Evolutionary conservation across 2,888 invertebrate genomes (phyloP), one percentile per base, ranked within the genome.

Genomic region (Drosophila stalkeri): DNA sequence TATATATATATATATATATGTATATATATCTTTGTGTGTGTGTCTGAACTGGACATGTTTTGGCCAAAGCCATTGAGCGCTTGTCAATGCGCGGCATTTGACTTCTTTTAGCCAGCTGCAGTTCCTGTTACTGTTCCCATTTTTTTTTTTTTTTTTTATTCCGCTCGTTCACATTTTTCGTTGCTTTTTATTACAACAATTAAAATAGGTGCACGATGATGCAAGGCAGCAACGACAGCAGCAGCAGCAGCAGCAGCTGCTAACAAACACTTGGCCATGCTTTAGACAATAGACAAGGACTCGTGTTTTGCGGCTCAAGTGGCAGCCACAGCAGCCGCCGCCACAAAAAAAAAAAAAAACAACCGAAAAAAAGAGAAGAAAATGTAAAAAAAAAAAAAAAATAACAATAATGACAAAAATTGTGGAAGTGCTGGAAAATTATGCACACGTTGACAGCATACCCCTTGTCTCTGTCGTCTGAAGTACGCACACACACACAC

Each of bases 201-300:
- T 87, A 89, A 86, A 89, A 87, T 85, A 87, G 89, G 89, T 87
- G 86, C 75, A 86, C 71, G 81, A 77, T 77, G 83, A 69, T 64
- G 86, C 77, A 72, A 65, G 86, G 65, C 80, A 43, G 31, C 41
- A n/a, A 12, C 37, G 1, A 14, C 12, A 14, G 35, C 51, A 27
- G 18, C 39, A 37, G 44, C 56, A 27, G 31, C 59, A 27, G 61
- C 64, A 37, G 68, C 77, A 65, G 74, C 77, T 80, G 84, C 82
- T 79, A 82, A 85, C 88, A 86, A 86, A 88, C 86, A 89, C 89
- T 89, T 89, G 87, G 81, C 82, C 87, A 87, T 89, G 86, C 85
- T 89, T 80, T 84, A 87, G 85, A 87, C 89, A 89, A 89, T 87
- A 82, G 86, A 81, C 81, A 85, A 89, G 86, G 81, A 87, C 89